Percentiles rank a stretch among this genome's conserved stretches.
Conservation (phyloP, 2,888 invertebrate genomes). For the Folsomia manolachei region DNA sequence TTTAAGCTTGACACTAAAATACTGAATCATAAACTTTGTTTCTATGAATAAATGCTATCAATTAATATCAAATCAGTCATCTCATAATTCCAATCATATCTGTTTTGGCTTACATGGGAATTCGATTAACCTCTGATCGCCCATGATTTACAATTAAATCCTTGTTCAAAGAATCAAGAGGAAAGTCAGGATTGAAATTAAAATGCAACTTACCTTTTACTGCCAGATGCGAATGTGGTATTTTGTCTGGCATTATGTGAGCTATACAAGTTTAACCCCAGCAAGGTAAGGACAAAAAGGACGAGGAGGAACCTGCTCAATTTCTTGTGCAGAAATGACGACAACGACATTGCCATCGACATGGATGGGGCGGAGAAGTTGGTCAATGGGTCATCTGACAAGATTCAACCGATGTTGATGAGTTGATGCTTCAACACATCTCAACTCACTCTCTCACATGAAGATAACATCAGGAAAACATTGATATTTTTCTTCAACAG, state of each 20-base stretch:
- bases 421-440: too few species aligned
- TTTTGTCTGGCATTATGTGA: not conserved
- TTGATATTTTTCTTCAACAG: not conserved
- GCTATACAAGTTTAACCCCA: not conserved
- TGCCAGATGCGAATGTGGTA: not conserved
- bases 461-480: not conserved
- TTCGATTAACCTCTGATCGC: not conserved
- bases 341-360: too few species aligned
- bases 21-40: too few species aligned
- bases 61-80: too few species aligned
- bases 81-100: too few species aligned
- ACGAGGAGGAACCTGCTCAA: not conserved
- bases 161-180: too few species aligned
- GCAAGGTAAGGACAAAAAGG: not conserved
- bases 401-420: not conserved
- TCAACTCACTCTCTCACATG: too few species aligned
- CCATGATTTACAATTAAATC: too few species aligned
- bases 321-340: not conserved
- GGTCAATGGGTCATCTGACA: not conserved
- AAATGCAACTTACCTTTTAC: not conserved
- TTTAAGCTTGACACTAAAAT: too few species aligned
- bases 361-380: not conserved
- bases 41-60: too few species aligned
- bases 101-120: too few species aligned
- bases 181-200: too few species aligned